Base-by-base conservation (phyloP, 2,797 vertebrate species). In the Oceanodroma leucorhoa region DNA sequence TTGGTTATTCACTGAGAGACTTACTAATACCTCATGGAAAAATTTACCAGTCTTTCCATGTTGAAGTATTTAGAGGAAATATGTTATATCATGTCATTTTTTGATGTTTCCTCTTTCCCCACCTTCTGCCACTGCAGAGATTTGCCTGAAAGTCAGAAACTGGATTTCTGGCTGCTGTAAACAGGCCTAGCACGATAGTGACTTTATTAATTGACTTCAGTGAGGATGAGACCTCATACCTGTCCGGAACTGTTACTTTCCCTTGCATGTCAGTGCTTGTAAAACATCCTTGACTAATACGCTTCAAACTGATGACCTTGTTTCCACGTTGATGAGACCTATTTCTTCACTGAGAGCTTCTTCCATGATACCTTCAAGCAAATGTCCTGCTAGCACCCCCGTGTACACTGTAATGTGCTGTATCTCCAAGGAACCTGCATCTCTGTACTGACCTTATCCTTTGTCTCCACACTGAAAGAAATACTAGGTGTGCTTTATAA, bases 381-480 rank as follows among this genome's bases (percentile, higher is more conserved):
- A 58, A 69, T 21, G 2, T 30, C 22, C 17, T 69, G 11, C 38
- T 23, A 66, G 18, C 34, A 60, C 1, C 2, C 8, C 15, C 3
- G 2, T 0, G 0, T 40, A n/a, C 9, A 21, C 17, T n/a, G 43
- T n/a, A 24, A 9, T 3, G 9, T 69, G 21, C 18, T 61, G 1
- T 19, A 9, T 38, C 43, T 69, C 62, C 2, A 3, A 48, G 66
- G 48, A 84, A 10, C 23, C 14, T 34, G 5, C 24, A n/a, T 7
- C 18, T 78, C 36, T 57, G 17, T 48, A 19, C 5, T n/a, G 7
- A 16, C 29, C 14, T 13, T 14, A 18, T 76, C 20, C 38, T 43
- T 78, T 58, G 15, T 15, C 29, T 50, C n/a, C 16, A 2, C 8
- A 32, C 2, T 83, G 54, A 26, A 57, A 30, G 53, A 87, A 70